Percentiles rank a stretch among this genome's conserved stretches.
phyloP scores from a whole-genome alignment of 2,797 vertebrate genomes.

The Clamator glandarius region DNA sequence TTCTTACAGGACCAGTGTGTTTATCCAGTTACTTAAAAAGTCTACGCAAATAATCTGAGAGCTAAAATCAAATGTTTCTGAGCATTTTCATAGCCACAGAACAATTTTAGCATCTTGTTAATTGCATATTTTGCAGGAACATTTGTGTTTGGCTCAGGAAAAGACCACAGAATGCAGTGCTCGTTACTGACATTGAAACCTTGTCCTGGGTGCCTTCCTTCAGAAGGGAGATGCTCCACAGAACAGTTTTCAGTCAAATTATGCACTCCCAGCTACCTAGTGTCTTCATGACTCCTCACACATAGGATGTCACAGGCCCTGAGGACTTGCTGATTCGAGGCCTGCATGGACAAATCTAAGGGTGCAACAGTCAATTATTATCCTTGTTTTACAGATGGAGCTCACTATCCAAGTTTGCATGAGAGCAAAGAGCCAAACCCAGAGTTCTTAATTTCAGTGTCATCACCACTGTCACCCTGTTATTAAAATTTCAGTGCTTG shows the following conservation, averaged over 20 bases:
- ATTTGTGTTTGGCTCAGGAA: slow-evolving; percentile 43
- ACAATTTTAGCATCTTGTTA: slow-evolving; percentile 45
- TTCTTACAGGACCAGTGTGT: neutral
- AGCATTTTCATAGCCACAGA: neutral
- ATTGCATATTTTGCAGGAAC: slow-evolving; percentile 51
- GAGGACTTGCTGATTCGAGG: neutral
- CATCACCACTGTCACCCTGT: neutral
- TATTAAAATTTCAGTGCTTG: neutral
- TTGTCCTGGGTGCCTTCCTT: neutral
- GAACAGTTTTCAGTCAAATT: neutral
- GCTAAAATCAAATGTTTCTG: slow-evolving; percentile 35
- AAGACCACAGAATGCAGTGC: slow-evolving; percentile 29
- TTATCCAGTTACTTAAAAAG: slow-evolving; percentile 13
- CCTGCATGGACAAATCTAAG: neutral
- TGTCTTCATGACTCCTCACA: neutral
- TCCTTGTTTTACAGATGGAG: neutral
- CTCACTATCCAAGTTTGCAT: neutral
- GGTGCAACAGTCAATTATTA: neutral
- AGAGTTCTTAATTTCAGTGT: neutral
- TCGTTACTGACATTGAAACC: neutral
- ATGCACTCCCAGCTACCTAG: neutral
- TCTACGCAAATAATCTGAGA: slow-evolving; percentile 34
- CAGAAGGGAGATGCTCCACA: neutral
- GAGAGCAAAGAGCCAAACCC: neutral
- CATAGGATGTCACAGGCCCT: neutral